A percentile compares a stretch with the other conserved stretches of the same genome.
phyloP scores from a whole-genome alignment of 1,140 invertebrate species.

The Drosophila nikananu region DNA sequence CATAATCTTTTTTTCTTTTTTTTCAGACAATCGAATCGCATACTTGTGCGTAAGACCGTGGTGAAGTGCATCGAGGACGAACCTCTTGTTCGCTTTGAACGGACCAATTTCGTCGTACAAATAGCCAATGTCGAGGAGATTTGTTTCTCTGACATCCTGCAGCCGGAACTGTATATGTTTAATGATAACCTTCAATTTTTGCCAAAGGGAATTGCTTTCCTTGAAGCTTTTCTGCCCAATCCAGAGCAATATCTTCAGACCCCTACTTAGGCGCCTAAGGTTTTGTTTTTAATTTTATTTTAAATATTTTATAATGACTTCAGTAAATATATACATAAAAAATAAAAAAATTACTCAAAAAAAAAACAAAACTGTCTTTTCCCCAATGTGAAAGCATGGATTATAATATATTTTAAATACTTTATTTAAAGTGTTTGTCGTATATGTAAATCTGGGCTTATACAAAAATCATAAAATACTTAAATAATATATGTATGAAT shows the following conservation, averaged over 20 bases:
- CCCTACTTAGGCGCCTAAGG: neutral
- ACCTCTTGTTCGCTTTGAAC: slow-evolving; percentile 25
- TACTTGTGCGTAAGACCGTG: slow-evolving; percentile 42
- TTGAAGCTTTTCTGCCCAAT: slow-evolving; percentile 47
- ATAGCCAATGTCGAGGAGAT: slow-evolving; percentile 49
- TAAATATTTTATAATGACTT: neutral
- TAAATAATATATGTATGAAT: neutral
- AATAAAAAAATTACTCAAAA: neutral
- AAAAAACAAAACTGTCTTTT: neutral
- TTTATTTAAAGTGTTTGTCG: neutral
- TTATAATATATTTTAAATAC: too few species aligned
- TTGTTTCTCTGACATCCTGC: slow-evolving; percentile 50
- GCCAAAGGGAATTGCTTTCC: slow-evolving; percentile 58
- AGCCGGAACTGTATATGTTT: slow-evolving; percentile 60
- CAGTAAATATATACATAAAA: neutral
- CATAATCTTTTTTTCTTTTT: neutral
- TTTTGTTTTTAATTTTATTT: slow-evolving; percentile 1
- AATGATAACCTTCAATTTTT: slow-evolving; percentile 65
- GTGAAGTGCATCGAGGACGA: slow-evolving; percentile 12
- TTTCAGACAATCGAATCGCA: slow-evolving; percentile 57
- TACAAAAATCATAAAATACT: neutral
- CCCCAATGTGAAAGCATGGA: too few species aligned
- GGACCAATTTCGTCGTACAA: slow-evolving; percentile 37
- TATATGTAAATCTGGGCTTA: neutral
- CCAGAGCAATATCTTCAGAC: slow-evolving; percentile 58